phyloP scores from a whole-genome alignment of 2,113 vertebrate species.

The Saiga tatarica region DNA sequence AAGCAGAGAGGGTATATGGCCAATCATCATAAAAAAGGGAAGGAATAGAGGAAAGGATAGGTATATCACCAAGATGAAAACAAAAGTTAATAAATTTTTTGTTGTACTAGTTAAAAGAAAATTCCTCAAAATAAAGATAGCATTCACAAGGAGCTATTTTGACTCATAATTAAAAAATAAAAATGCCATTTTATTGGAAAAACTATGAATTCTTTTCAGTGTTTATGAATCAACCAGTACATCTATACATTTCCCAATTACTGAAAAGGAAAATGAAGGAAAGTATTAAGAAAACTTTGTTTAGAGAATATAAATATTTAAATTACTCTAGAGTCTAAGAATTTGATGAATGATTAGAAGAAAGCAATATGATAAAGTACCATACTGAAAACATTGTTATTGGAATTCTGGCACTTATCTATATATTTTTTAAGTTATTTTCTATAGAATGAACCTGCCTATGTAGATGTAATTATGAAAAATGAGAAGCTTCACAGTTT shows the following conservation, averaged over 20 bases:
- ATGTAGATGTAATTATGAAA: neutral
- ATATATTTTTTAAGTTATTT: neutral
- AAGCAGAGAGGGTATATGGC: neutral
- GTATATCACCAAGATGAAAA: neutral
- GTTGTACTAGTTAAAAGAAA: neutral
- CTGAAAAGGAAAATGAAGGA: neutral
- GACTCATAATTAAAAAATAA: slow-evolving; percentile 26
- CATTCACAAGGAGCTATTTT: slow-evolving; percentile 5
- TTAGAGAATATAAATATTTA: slow-evolving; percentile 18
- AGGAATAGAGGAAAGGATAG: neutral
- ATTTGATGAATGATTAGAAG: neutral
- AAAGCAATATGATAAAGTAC: neutral
- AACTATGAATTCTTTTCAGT: slow-evolving; percentile 38
- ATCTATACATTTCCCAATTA: neutral
- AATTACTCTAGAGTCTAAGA: neutral
- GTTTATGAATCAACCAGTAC: neutral
- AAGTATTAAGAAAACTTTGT: neutral
- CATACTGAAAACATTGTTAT: neutral
- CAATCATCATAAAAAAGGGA: neutral
- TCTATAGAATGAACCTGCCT: slow-evolving; percentile 20
- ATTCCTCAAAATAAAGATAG: slow-evolving; percentile 20
- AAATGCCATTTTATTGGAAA: neutral
- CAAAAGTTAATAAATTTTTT: neutral
- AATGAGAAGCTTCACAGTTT: neutral
- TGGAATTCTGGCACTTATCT: neutral